Conservation (phyloP, 2,113 vertebrate genomes). For the Labrus mixtus region DNA sequence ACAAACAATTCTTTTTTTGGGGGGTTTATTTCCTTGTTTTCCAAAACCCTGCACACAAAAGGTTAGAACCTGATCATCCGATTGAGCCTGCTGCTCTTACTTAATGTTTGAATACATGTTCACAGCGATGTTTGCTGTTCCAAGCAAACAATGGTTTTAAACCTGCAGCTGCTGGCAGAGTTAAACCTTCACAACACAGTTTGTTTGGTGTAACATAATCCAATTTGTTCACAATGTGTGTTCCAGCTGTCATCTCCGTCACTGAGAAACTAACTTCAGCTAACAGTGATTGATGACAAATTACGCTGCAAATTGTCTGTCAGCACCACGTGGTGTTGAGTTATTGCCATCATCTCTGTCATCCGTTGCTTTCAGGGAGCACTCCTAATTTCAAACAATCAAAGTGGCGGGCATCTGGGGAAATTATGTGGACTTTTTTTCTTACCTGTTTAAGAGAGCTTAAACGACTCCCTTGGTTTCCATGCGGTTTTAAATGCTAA, state of each 20-base stretch:
- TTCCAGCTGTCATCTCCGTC: neutral
- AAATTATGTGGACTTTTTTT: neutral
- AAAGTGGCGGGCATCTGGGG: neutral
- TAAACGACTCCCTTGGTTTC: neutral
- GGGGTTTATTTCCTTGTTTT: conserved; percentile 4
- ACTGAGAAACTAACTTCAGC: neutral
- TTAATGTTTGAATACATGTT: conserved; percentile 7
- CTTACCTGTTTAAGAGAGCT: neutral
- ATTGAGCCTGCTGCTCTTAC: neutral
- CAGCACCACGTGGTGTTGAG: neutral
- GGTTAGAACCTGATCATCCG: neutral
- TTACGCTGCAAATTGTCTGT: neutral
- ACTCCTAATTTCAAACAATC: neutral
- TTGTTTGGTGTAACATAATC: neutral
- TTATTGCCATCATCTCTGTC: neutral
- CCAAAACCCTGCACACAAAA: conserved; percentile 5
- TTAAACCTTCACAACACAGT: conserved; percentile 2
- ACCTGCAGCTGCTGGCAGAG: conserved; percentile 3
- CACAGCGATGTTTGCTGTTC: neutral
- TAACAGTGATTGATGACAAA: neutral
- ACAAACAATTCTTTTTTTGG: neutral
- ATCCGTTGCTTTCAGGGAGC: neutral
- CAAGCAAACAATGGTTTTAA: conserved; percentile 15
- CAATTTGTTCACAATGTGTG: neutral
- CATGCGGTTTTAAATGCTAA: neutral